A percentile compares a stretch with the other conserved stretches of the same genome.
Conservation (phyloP, 2,888 invertebrate genomes). For the Drosophila lutescens region DNA sequence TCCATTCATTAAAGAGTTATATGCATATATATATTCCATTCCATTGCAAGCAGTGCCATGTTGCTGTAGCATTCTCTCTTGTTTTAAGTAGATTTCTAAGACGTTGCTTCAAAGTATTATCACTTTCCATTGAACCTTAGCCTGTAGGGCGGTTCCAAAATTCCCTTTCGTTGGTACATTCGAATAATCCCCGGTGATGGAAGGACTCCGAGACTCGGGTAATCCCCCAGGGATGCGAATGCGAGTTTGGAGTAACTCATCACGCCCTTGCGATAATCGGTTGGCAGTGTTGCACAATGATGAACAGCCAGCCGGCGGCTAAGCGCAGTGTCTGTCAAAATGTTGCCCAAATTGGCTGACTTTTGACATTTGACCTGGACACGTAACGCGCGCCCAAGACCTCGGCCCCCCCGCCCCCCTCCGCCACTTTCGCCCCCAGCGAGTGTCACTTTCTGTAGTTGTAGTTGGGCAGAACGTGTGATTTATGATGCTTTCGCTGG, state of each 20-base stretch:
- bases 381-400: slow-evolving; percentile 59
- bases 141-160: neutral
- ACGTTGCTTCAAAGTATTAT: too few species aligned
- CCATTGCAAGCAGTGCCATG: too few species aligned
- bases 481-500: slow-evolving; percentile 66
- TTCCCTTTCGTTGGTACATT: neutral
- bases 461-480: slow-evolving; percentile 53
- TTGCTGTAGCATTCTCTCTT: too few species aligned
- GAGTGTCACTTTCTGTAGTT: slow-evolving; percentile 41
- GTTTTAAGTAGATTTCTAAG: too few species aligned
- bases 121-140: too few species aligned
- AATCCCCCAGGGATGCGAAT: slow-evolving; percentile 11
- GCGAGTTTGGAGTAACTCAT: slow-evolving; percentile 8
- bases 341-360: slow-evolving; percentile 75
- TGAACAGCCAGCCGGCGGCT: slow-evolving; percentile 12
- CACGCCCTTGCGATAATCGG: slow-evolving; percentile 13
- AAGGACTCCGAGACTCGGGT: slow-evolving; percentile 2
- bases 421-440: neutral
- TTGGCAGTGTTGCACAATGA: slow-evolving; percentile 26
- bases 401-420: neutral
- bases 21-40: too few species aligned
- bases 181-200: neutral
- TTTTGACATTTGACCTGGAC: slow-evolving; percentile 78
- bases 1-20: too few species aligned
- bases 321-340: slow-evolving; percentile 70